These are phyloP conservation scores for Nymphalis io DNA, from an alignment of 1,140 invertebrate species.

Conservation along the genomic window DNA sequence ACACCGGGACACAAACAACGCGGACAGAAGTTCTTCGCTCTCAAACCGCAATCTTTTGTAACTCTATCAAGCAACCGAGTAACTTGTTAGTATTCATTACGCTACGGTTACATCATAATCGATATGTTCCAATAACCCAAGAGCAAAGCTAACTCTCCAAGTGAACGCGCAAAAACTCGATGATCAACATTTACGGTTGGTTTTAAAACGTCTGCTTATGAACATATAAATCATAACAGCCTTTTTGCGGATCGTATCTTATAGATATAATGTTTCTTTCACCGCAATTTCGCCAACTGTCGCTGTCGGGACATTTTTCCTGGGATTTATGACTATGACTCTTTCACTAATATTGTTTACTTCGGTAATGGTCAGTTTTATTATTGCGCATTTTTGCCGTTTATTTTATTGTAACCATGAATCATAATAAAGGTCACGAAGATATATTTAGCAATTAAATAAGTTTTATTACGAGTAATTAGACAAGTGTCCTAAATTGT, in stretches of 20 bases:
- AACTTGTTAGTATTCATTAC: too few species aligned
- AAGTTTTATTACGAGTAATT: conserved; percentile 35
- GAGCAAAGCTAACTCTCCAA: neutral
- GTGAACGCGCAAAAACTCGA: too few species aligned
- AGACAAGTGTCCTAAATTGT: neutral
- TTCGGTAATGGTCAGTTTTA: conserved; percentile 74
- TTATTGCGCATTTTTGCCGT: conserved; percentile 59
- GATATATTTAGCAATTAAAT: conserved; percentile 36
- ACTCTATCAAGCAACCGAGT: too few species aligned
- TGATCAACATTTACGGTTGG: neutral
- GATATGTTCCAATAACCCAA: neutral
- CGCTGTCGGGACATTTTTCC: conserved; percentile 54
- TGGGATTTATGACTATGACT: conserved; percentile 65
- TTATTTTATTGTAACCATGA: conserved; percentile 55
- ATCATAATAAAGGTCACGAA: conserved; percentile 37
- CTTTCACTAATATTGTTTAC: conserved; percentile 75
- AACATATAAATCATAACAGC: conserved; percentile 31
- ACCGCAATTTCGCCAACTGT: conserved; percentile 63
- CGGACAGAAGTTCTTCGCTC: too few species aligned
- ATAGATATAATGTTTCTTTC: conserved; percentile 49
- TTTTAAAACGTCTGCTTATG: conserved; percentile 11
- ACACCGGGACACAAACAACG: too few species aligned
- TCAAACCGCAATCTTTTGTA: too few species aligned
- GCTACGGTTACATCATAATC: neutral
- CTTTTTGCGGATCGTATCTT: conserved; percentile 37